Evolutionary conservation across 1,140 invertebrate genomes (phyloP), one percentile per base, ranked within the genome.

Genomic region (Scaptomyza montana): DNA sequence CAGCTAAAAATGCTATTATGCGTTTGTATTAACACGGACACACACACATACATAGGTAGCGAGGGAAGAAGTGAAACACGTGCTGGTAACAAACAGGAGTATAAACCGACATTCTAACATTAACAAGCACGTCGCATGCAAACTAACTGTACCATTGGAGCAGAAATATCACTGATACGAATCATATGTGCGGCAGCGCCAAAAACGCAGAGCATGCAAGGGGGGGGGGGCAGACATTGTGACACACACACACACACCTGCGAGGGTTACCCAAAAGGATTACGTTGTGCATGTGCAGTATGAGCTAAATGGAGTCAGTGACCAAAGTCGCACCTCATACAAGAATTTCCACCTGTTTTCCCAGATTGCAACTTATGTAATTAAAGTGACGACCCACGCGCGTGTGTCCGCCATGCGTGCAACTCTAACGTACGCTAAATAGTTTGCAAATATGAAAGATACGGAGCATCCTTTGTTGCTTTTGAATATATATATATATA

Each of bases 91-190:
- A 50, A 36, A 73, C 62, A 66, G 46, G 81, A 69, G 57, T 2
- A 25, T 4, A 63, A 79, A 59, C 61, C 64, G 60, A 75, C 68
- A 77, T 86, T 63, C 19, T 41, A 50, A 66, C 74, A 81, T 87
- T 85, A 86, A 86, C 81, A 78, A 80, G 78, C 82, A 86, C 82
- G 82, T 86, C 86, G 82, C 74, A 81, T 76, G 81, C 81, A 86
- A 86, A 87, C 76, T 87, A 87, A 86, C 78, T 68, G 78, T 71
- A 57, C 84, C 78, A 82, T 82, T 86, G 67, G 78, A 89, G 71
- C 78, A 86, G 75, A 86, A 86, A 89, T 82, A 78, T 81, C 82
- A 76, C 66, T 76, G 84, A 87, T 87, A 87, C 84, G 84, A 87
- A 87, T 87, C 84, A 89, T 87, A 87, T 87, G 33, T 36, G 84